These are phyloP conservation scores for Albula glossodonta DNA, from an alignment of 2,113 vertebrate genomes.

Conservation along the genomic window DNA sequence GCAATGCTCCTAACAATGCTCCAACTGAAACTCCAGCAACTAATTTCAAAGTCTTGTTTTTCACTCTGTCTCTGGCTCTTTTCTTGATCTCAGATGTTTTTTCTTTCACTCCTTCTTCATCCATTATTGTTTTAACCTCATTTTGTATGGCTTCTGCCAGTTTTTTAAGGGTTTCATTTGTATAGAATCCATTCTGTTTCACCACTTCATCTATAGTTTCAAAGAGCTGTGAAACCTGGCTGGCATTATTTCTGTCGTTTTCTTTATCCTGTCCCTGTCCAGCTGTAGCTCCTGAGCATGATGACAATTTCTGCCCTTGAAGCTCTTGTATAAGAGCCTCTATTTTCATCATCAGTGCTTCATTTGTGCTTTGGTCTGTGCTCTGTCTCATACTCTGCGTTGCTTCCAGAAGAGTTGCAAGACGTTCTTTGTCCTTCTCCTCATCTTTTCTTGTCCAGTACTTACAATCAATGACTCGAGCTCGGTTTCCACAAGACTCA, in stretches of 20 bases:
- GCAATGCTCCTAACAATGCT: slow-evolving; percentile 38
- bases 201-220: slow-evolving; percentile 45
- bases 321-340: too few relatives aligned
- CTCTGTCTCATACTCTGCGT: too few relatives aligned
- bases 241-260: too few relatives aligned
- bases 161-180: slow-evolving; percentile 21
- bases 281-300: too few relatives aligned
- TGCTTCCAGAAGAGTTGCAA: too few relatives aligned
- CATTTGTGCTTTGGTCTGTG: too few relatives aligned
- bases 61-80: slow-evolving; percentile 19
- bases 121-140: not conserved
- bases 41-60: slow-evolving; percentile 28
- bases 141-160: slow-evolving; percentile 7
- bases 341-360: too few relatives aligned
- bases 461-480: not conserved
- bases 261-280: too few relatives aligned
- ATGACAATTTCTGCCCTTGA: too few relatives aligned
- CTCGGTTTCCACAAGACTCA: slow-evolving; percentile 28
- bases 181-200: slow-evolving; percentile 39
- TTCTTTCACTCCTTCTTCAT: not conserved
- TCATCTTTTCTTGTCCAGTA: too few relatives aligned
- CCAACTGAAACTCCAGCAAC: slow-evolving; percentile 35
- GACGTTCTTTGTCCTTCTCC: too few relatives aligned
- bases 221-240: slow-evolving; percentile 41
- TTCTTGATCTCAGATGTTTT: not conserved